phyloP scores from a whole-genome alignment of 2,888 invertebrate genomes.

The Eremobia ochroleuca region DNA sequence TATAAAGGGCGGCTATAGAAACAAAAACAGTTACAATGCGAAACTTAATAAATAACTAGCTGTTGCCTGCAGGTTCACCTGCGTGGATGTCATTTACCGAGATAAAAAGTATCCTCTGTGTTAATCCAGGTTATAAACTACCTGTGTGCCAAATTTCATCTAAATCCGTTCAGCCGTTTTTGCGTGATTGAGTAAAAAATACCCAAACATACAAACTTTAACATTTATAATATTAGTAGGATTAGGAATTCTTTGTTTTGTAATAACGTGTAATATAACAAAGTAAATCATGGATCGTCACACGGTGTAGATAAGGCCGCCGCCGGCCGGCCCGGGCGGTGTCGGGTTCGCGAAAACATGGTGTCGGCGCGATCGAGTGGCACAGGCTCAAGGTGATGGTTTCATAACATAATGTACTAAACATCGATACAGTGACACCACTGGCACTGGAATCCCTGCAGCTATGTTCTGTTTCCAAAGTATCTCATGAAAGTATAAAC shows the following conservation, averaged over 20 bases:
- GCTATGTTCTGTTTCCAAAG: constrained; percentile 9
- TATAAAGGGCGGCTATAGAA: neutral
- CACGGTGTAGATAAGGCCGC: constrained; percentile 58
- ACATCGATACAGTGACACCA: constrained; percentile 73
- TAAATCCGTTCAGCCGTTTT: neutral
- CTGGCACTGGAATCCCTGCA: constrained; percentile 78
- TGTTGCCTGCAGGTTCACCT: neutral
- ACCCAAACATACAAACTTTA: neutral
- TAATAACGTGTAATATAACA: constrained; percentile 36
- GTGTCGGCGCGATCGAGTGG: constrained; percentile 82
- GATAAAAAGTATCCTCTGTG: too few species aligned
- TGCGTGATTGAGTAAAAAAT: neutral
- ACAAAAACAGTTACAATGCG: neutral
- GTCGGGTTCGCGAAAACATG: constrained; percentile 79
- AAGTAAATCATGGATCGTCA: constrained; percentile 64
- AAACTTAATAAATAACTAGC: neutral
- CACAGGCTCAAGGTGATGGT: constrained; percentile 84
- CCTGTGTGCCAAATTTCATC: neutral
- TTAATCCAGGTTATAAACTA: neutral
- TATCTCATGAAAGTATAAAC: neutral
- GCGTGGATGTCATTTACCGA: neutral
- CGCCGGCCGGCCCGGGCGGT: constrained; percentile 42
- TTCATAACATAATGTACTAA: constrained; percentile 72
- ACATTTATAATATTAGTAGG: neutral
- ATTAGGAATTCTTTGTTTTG: constrained; percentile 26